Evolutionary conservation across 1,140 invertebrate species (phyloP).

Genomic region (Dendrolimus kikuchii): DNA sequence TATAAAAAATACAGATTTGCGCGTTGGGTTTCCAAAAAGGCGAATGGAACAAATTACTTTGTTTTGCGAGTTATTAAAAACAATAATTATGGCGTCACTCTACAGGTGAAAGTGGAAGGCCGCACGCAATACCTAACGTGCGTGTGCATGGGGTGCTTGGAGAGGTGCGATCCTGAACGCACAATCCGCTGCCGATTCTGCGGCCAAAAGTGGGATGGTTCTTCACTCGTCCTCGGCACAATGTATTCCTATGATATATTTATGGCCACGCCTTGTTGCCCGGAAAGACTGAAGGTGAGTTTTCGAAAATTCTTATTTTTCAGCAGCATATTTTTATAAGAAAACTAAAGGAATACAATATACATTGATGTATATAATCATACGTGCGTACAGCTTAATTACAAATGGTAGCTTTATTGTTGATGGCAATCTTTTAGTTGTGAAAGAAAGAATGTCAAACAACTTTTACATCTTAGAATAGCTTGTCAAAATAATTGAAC

Average conservation of each 20-base stretch:
- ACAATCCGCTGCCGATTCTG: slow-evolving; percentile 86
- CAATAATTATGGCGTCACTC: slow-evolving; percentile 1
- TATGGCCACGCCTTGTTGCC: slow-evolving; percentile 95
- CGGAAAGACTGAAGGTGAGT: slow-evolving; percentile 90
- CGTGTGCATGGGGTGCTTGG: slow-evolving; percentile 93
- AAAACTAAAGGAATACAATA: too few relatives aligned
- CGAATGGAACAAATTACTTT: too few relatives aligned
- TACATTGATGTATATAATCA: too few relatives aligned
- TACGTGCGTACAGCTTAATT: too few relatives aligned
- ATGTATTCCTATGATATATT: slow-evolving; percentile 99
- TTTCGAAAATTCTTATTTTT: neutral
- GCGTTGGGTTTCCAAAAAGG: too few relatives aligned
- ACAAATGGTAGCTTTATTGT: too few relatives aligned
- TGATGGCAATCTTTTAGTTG: too few relatives aligned
- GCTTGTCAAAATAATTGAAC: too few relatives aligned
- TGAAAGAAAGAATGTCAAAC: too few relatives aligned
- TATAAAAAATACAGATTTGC: too few relatives aligned
- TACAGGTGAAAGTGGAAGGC: slow-evolving; percentile 90
- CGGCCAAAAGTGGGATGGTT: slow-evolving; percentile 91
- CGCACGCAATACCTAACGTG: slow-evolving; percentile 92
- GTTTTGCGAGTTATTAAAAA: neutral
- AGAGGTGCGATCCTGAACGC: slow-evolving; percentile 83
- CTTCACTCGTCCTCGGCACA: slow-evolving; percentile 92
- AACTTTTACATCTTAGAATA: too few relatives aligned
- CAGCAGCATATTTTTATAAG: too few relatives aligned